Base-by-base conservation (phyloP, 92 coral and sea anemone species). In the Desmophyllum pertusum region DNA sequence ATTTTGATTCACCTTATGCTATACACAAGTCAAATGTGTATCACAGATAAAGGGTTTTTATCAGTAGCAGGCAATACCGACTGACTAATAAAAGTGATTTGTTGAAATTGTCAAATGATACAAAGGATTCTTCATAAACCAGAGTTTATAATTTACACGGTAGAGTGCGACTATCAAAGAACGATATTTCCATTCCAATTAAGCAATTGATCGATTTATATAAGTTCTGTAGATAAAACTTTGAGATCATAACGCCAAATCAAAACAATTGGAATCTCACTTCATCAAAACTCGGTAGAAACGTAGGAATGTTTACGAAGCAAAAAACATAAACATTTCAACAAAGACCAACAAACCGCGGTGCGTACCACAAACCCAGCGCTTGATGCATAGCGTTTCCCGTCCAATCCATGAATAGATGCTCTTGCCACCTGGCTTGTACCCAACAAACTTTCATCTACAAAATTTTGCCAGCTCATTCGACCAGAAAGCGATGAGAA, bases 371-470 rank as follows among this genome's bases (percentile, higher is more conserved):
- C 95, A 87, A 96, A 96, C 15, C 95, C 98, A 13, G 94, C 83
- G 61, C 98, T 96, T 5, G 96, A 88, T 0, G 98, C 98, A 59
- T 90, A 96, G 72, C 98, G 52, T 36, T 80, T 81, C n/a, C 98
- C 98, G 68, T 94, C 93, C 42, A 96, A 78, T 21, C 98, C 98
- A 70, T 96, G 98, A 61, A 96, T 96, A 36, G 98, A 88, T 31
- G 98, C 98, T 79, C 91, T 96, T 17, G 98, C 94, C 18, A 96
- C 98, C 82, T 96, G 98, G 74, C 98, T 95, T 67, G 98, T 96
- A 21, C 98, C 98, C 41, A 96, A 76, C 76, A 96, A 72, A 82
- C 98, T 94, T 64, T 96, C 98, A 85, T 96, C 98, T 23, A 96
- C 93, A 77, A 94, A 94, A 84, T 86, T 93, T 89, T 96, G 98